Evolutionary conservation across 1,140 invertebrate species (phyloP).

Genomic region (Chelonus insularis): DNA sequence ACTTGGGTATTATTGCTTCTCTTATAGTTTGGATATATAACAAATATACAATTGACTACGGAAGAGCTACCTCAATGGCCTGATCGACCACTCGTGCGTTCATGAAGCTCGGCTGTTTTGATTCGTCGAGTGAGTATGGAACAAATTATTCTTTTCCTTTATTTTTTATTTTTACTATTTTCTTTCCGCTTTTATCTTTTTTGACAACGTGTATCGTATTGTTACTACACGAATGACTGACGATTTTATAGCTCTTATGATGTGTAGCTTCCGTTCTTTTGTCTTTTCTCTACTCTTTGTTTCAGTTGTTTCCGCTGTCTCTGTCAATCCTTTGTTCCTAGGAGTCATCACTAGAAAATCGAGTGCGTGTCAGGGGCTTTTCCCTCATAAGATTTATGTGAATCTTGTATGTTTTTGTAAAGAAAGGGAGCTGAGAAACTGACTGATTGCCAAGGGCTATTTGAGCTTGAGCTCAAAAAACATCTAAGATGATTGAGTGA

Average conservation of each 20-base stretch:
- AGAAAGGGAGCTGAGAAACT: background rate
- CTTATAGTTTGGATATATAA: background rate
- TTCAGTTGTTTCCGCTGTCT: conserved; percentile 8
- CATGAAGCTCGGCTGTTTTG: conserved; percentile 57
- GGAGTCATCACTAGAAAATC: conserved; percentile 11
- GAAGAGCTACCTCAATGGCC: conserved; percentile 47
- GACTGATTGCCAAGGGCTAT: conserved; percentile 13
- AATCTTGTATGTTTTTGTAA: background rate
- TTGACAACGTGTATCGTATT: background rate
- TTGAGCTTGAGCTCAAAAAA: background rate
- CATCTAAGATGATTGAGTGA: background rate
- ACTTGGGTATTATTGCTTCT: background rate
- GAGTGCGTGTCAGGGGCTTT: conserved; percentile 12
- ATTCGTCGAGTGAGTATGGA: conserved; percentile 54
- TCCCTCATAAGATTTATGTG: conserved; percentile 8
- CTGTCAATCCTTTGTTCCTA: conserved; percentile 7
- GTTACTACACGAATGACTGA: background rate
- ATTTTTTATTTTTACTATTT: background rate
- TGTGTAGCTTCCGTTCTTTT: conserved; percentile 9
- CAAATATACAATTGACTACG: conserved; percentile 24
- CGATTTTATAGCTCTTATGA: background rate
- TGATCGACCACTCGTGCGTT: conserved; percentile 44
- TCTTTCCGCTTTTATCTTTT: background rate
- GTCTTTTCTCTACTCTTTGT: conserved; percentile 5
- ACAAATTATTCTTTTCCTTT: background rate